Base-by-base conservation (phyloP, 2,888 invertebrate genomes). In the Barypeithes pellucidus region DNA sequence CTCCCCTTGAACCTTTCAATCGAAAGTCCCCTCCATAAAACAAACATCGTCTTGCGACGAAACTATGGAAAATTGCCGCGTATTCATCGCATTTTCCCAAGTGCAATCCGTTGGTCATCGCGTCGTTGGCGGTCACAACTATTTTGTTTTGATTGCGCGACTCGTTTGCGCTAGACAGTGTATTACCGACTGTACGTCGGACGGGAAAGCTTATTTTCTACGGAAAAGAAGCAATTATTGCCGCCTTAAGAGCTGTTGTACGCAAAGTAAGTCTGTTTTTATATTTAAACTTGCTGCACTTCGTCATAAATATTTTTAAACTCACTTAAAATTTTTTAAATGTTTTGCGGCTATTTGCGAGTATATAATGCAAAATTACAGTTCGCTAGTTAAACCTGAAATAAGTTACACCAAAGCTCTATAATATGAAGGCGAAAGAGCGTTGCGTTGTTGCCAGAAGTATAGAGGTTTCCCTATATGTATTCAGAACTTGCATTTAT, bases 91-190 rank as follows among this genome's bases (percentile, higher is more conserved):
- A 57, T 57, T 57, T 57, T 57, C 54, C 33, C 33, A 57, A 57
- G 54, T 57, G 54, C 33, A 57, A 36, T 57, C 33, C 54, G 33
- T 11, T 57, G 54, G 54, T 24, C 54, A 33, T 18, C 54, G 54
- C 54, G 54, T 57, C 54, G 54, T 50, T 57, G 16, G 33, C 14
- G 18, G 54, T 57, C 54, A 57, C n/a, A 24, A 57, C 29, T 60
- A 29, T 16, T 65, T 65, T 65, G 65, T 65, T 65, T 65, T 65
- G 50, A 65, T 65, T 50, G 65, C 39, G 50, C 50, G 22, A 47
- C 36, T 33, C 52, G 33, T 16, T 43, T 57, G 43, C 65, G 65
- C 45, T 39, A 20, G 36, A 50, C 50, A 65, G 65, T 65, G 47
- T 47, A 65, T 50, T 20, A 50, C 43, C 43, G 47, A 50, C 52